Percentiles rank a stretch among this genome's conserved stretches.
Evolutionary conservation across 1,140 invertebrate genomes (phyloP).

Genomic region (Hydropsyche tenuis): DNA sequence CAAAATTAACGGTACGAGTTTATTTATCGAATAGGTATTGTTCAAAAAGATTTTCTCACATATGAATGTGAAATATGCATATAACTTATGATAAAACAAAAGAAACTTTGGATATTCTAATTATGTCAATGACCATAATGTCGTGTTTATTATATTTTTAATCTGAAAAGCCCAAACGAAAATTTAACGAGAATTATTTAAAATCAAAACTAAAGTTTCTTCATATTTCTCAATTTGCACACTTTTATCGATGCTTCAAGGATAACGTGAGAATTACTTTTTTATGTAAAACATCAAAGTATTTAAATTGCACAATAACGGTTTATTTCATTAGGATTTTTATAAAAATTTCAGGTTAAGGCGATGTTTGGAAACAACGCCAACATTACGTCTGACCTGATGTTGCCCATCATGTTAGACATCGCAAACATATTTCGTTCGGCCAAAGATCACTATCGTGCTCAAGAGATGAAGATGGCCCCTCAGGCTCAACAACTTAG

Average conservation of each 20-base stretch:
- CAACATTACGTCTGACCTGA: constrained; percentile 63
- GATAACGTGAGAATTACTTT: background rate
- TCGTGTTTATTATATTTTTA: too few species aligned
- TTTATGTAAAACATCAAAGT: background rate
- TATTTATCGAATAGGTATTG: background rate
- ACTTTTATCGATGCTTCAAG: background rate
- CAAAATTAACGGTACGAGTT: background rate
- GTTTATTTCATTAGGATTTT: background rate
- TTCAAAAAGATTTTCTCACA: background rate
- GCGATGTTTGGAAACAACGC: constrained; percentile 65
- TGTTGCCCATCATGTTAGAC: constrained; percentile 69
- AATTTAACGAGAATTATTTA: too few species aligned
- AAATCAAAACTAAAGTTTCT: too few species aligned
- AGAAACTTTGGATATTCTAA: too few species aligned
- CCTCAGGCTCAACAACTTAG: constrained; percentile 56
- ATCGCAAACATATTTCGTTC: constrained; percentile 68
- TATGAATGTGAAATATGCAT: constrained; percentile 6
- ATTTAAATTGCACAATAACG: background rate
- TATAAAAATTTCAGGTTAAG: constrained; percentile 63
- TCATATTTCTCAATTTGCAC: too few species aligned
- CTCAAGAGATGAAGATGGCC: constrained; percentile 50
- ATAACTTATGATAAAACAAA: background rate
- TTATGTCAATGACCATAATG: too few species aligned
- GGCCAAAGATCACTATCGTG: constrained; percentile 54
- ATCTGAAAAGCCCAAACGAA: background rate